A percentile compares a stretch with the other conserved stretches of the same genome.
Conservation (phyloP, 2,888 invertebrate genomes). For the Pheosia gnoma region DNA sequence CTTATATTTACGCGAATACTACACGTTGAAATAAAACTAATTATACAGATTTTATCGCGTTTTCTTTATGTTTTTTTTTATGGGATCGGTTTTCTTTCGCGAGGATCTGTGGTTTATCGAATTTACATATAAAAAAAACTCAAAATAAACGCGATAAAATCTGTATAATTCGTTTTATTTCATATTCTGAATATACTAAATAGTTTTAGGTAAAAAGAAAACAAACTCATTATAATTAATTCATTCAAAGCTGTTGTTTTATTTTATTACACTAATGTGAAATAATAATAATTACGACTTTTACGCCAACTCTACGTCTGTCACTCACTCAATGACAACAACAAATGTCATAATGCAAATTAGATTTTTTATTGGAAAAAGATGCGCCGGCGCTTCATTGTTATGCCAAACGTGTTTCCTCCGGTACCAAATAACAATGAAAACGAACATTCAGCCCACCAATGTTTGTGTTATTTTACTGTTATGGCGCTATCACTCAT, state of each 20-base stretch:
- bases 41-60: no score
- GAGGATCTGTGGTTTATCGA: no score
- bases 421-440: constrained; percentile 47
- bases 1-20: constrained; percentile 15
- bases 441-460: constrained; percentile 46
- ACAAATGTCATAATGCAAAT: constrained; percentile 65
- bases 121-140: no score
- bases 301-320: constrained; percentile 34
- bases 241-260: no score
- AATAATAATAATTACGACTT: constrained; percentile 33
- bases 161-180: no score
- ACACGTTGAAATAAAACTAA: no score
- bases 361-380: constrained; percentile 47
- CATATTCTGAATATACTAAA: no score
- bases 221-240: no score
- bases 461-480: constrained; percentile 41
- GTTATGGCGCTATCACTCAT: constrained; percentile 33
- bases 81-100: no score
- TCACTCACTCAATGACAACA: constrained; percentile 43
- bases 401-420: constrained; percentile 56
- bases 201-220: no score
- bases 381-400: constrained; percentile 57
- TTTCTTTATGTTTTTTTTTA: no score
- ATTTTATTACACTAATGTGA: not conserved
- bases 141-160: no score